phyloP scores from a whole-genome alignment of 2,888 invertebrate genomes.

The Platerodrilus igneus region DNA sequence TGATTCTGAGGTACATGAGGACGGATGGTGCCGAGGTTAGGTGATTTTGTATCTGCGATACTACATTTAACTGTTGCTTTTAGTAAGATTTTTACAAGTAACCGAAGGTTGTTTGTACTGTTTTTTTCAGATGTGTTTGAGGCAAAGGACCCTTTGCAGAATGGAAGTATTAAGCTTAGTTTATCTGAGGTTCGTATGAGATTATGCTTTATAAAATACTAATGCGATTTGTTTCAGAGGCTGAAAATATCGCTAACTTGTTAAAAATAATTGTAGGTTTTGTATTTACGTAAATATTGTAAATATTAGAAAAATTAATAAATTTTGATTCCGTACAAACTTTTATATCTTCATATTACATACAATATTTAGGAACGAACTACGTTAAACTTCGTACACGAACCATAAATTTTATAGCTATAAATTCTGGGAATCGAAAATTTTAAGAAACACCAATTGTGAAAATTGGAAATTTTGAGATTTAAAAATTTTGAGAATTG shows the following conservation, averaged over 20 bases:
- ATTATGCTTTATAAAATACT: constrained; percentile 7
- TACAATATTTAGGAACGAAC: too few species aligned
- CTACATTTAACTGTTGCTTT: constrained; percentile 85
- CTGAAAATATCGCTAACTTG: constrained; percentile 68
- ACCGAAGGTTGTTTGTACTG: background rate
- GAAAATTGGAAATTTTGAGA: too few species aligned
- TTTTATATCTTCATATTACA: too few species aligned
- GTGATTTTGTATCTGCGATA: constrained; percentile 87
- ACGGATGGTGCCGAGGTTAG: constrained; percentile 86
- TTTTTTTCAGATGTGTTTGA: constrained; percentile 62
- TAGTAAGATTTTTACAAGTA: constrained; percentile 56
- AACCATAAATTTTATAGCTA: too few species aligned
- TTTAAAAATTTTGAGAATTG: too few species aligned
- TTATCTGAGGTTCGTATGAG: constrained; percentile 64
- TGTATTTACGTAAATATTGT: too few species aligned
- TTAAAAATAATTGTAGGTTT: too few species aligned
- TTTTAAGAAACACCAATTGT: too few species aligned
- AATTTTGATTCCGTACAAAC: too few species aligned
- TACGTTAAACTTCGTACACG: too few species aligned
- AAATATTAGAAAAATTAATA: too few species aligned
- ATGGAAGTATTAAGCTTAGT: constrained; percentile 75
- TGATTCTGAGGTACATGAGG: constrained; percentile 83
- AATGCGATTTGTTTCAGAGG: constrained; percentile 70
- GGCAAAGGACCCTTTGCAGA: constrained; percentile 72
- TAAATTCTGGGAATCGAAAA: too few species aligned